A percentile compares a stretch with the other conserved stretches of the same genome.
Conservation (phyloP, 2,797 vertebrate species). For the Chloroceryle amazona region DNA sequence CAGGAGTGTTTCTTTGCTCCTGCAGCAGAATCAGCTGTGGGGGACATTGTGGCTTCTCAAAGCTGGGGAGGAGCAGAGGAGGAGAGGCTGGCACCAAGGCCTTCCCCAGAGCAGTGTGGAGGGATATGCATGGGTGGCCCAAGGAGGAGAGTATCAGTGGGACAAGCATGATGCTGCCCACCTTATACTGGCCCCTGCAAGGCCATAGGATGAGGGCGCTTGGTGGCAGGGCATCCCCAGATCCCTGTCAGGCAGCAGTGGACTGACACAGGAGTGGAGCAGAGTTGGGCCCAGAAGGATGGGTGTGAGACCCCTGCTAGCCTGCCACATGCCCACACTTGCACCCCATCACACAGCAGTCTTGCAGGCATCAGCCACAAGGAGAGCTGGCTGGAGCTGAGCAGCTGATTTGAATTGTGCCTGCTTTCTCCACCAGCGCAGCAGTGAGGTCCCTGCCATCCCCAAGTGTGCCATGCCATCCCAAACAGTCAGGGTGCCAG, state of each 20-base stretch:
- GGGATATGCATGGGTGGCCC: accelerated
- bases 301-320: neutral
- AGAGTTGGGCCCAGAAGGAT: neutral
- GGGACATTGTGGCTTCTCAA: neutral
- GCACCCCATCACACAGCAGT: neutral
- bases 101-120: neutral
- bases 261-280: neutral
- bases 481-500: accelerated
- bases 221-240: neutral
- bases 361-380: accelerated
- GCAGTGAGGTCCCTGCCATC: neutral
- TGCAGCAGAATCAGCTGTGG: neutral
- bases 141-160: neutral
- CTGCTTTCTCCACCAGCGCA: neutral
- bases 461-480: neutral
- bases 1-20: neutral
- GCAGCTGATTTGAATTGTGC: neutral
- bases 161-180: neutral
- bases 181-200: neutral
- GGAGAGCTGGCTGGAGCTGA: neutral
- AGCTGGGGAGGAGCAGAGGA: accelerated
- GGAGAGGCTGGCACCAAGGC: neutral
- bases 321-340: accelerated
- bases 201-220: neutral
- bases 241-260: neutral